Percentiles rank a stretch among this genome's conserved stretches.
phyloP scores from a whole-genome alignment of 1,140 invertebrate genomes.

The Trichogramma pretiosum region DNA sequence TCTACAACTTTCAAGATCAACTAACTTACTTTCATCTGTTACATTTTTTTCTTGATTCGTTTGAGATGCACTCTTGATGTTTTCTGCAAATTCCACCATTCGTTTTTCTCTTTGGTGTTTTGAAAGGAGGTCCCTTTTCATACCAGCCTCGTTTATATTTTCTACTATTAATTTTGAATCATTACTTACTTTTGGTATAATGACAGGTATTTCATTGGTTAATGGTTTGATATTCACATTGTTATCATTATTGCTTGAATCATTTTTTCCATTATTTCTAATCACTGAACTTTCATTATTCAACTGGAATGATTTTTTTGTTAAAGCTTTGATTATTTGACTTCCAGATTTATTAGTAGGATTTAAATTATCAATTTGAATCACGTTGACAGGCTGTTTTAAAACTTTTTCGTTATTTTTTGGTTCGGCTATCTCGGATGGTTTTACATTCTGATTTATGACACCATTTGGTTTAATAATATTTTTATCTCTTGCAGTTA shows the following conservation, averaged over 20 bases:
- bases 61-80: background rate
- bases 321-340: constrained; percentile 36
- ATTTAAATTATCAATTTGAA: background rate
- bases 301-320: constrained; percentile 23
- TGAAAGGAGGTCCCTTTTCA: constrained; percentile 30
- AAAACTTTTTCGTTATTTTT: background rate
- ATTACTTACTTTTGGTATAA: constrained; percentile 32
- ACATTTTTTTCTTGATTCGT: background rate
- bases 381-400: background rate
- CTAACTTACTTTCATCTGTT: constrained; percentile 1
- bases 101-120: constrained; percentile 32
- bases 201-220: constrained; percentile 25
- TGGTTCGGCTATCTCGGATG: background rate
- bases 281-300: constrained; percentile 12
- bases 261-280: constrained; percentile 8
- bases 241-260: constrained; percentile 10
- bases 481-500: background rate
- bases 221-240: constrained; percentile 10
- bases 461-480: background rate
- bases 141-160: constrained; percentile 15
- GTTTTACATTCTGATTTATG: background rate
- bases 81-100: constrained; percentile 13
- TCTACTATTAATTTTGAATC: constrained; percentile 22
- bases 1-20: constrained; percentile 18
- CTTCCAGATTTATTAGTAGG: constrained; percentile 23